A percentile compares a stretch with the other conserved stretches of the same genome.
phyloP scores from a whole-genome alignment of 2,797 vertebrate genomes.

The Pantherophis alleghaniensis region DNA sequence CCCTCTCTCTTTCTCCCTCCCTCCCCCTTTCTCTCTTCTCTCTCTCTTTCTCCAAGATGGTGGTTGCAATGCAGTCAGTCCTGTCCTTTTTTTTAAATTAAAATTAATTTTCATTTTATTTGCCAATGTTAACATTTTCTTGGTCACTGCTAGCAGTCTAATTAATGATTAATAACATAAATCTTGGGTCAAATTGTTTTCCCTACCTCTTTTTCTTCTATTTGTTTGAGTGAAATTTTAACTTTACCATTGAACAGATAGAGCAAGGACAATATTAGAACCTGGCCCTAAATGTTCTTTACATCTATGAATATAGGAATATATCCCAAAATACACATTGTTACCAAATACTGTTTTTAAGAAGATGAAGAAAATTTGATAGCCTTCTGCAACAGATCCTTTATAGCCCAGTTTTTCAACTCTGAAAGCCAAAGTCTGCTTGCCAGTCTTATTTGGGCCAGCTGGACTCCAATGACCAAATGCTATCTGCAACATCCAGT shows the following conservation, averaged over 20 bases:
- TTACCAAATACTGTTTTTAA: not conserved
- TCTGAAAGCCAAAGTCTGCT: not conserved
- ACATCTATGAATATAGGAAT: not conserved
- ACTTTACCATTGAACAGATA: not conserved
- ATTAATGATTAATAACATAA: not conserved
- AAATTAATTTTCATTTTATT: not conserved
- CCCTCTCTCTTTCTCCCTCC: too few relatives aligned
- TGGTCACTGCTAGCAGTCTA: not conserved
- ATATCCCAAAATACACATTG: not conserved
- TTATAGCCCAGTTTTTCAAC: not conserved
- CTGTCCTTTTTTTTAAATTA: not conserved
- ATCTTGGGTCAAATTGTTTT: not conserved
- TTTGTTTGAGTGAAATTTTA: not conserved
- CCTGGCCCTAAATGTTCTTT: not conserved
- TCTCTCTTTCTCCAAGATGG: not conserved
- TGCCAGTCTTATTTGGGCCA: not conserved
- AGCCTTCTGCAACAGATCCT: not conserved
- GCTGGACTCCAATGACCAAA: not conserved
- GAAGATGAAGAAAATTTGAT: not conserved
- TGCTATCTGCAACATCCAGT: not conserved
- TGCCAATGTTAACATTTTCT: not conserved
- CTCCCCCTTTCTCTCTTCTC: too few relatives aligned
- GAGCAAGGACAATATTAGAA: not conserved
- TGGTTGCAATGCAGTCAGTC: not conserved
- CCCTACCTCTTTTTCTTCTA: not conserved